Evolutionary conservation across 2,888 invertebrate species (phyloP), one percentile per base, ranked within the genome.

Genomic region (Orchestes rusci): DNA sequence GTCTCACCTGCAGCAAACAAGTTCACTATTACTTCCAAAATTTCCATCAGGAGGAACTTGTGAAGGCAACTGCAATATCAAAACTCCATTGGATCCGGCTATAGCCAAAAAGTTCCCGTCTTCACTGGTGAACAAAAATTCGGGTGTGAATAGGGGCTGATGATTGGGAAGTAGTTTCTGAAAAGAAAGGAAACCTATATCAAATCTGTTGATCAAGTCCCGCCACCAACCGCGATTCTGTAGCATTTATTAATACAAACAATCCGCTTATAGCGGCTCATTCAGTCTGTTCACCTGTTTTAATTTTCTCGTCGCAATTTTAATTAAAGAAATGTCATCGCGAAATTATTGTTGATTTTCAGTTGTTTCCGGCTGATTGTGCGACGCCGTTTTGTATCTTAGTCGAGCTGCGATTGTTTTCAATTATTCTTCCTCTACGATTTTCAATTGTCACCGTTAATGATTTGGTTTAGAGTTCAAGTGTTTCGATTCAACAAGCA

Each of bases 1-100:
- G n/a, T n/a, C n/a, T n/a, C 67, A 86, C 85, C 79, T 77, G 79
- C 85, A 85, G 16, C 79, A 70, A 4, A 86, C 75, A 30, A 73
- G 70, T 41, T 78, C 74, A 56, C 76, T 82, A 50, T 84, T 83
- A 28, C 78, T 78, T 52, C 81, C 77, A 61, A 80, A 82, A 41
- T 76, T 74, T 1, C 79, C 78, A 10, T 76, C 76, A 15, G 80
- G 76, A 10, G 85, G 84, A 76, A 80, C 82, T 49, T 82, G 70
- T 33, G 76, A 70, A 0, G 88, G 89, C 45, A 90, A 69, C 59
- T 84, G 80, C 16, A 83, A 71, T 10, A 87, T 72, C 39, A 77
- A 73, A 43, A 84, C 76, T 0, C 88, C 88, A 37, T 76, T 69
- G 4, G 76, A 70, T 1, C 88, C 87, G 71, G 79, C 79, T 10